phyloP scores from a whole-genome alignment of 1,140 invertebrate genomes.

The Orchesella cincta region DNA sequence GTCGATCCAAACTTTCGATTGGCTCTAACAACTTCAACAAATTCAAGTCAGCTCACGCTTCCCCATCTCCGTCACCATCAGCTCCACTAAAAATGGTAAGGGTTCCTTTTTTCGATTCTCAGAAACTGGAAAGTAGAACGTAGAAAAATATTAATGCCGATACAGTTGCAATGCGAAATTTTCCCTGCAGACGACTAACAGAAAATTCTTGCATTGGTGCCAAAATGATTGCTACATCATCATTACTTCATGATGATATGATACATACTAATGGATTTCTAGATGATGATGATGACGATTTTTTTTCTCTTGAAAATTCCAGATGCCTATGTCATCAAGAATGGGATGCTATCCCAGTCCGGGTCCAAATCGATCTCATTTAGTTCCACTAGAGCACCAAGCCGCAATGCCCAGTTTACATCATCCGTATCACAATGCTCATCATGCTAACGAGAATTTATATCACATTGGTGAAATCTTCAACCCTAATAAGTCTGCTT shows the following conservation, averaged over 20 bases:
- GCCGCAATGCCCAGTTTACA: constrained; percentile 28
- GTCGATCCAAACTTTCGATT: constrained; percentile 50
- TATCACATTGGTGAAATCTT: constrained; percentile 58
- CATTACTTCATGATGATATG: neutral
- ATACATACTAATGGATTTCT: constrained; percentile 18
- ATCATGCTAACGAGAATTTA: constrained; percentile 55
- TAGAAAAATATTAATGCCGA: no score
- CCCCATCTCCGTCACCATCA: constrained; percentile 50
- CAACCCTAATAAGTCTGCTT: constrained; percentile 53
- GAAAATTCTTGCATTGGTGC: constrained; percentile 13
- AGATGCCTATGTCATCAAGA: constrained; percentile 49
- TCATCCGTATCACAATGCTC: constrained; percentile 49
- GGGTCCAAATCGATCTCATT: constrained; percentile 48
- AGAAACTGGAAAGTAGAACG: neutral
- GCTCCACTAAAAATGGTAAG: constrained; percentile 51
- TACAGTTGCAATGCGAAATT: neutral
- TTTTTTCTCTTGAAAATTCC: neutral
- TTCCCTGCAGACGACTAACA: no score
- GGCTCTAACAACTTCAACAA: constrained; percentile 51
- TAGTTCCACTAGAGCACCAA: constrained; percentile 40
- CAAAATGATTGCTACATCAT: constrained; percentile 7
- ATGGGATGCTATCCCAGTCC: constrained; percentile 49
- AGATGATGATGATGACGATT: neutral
- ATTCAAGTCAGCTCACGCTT: constrained; percentile 50
- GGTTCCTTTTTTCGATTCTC: neutral